Conservation (phyloP, 2,113 vertebrate species). For the Aplodontia rufa region DNA sequence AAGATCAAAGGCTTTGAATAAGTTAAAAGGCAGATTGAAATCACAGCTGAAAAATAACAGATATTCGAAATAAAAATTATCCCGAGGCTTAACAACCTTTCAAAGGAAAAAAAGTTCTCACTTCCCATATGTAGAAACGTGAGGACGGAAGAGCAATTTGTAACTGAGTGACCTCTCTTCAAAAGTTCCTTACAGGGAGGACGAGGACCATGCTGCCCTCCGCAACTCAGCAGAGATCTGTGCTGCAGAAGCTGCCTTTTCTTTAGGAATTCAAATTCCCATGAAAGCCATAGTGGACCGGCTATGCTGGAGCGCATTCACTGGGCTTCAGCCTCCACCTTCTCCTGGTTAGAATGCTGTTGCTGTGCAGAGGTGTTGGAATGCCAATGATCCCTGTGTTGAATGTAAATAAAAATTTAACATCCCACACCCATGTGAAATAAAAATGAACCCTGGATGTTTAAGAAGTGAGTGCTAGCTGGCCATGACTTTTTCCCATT, state of each 20-base stretch:
- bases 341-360: neutral
- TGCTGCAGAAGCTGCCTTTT: fast-evolving
- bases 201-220: too few relatives aligned
- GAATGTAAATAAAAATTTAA: neutral
- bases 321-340: neutral
- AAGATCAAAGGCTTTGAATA: slow-evolving; percentile 49
- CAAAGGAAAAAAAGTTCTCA: neutral
- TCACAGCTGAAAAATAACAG: slow-evolving; percentile 50
- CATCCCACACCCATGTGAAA: too few relatives aligned
- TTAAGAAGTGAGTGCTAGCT: neutral
- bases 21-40: slow-evolving; percentile 41
- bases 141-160: neutral
- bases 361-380: neutral
- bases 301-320: fast-evolving
- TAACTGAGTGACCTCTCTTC: neutral
- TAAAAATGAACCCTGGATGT: neutral
- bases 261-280: neutral
- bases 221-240: fast-evolving
- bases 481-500: too few relatives aligned
- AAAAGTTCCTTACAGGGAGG: neutral
- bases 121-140: neutral
- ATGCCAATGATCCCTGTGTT: fast-evolving
- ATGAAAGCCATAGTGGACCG: fast-evolving
- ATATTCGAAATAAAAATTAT: slow-evolving; percentile 53
- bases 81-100: slow-evolving; percentile 38